phyloP scores from a whole-genome alignment of 2,888 invertebrate genomes.

The Spodoptera picta region DNA sequence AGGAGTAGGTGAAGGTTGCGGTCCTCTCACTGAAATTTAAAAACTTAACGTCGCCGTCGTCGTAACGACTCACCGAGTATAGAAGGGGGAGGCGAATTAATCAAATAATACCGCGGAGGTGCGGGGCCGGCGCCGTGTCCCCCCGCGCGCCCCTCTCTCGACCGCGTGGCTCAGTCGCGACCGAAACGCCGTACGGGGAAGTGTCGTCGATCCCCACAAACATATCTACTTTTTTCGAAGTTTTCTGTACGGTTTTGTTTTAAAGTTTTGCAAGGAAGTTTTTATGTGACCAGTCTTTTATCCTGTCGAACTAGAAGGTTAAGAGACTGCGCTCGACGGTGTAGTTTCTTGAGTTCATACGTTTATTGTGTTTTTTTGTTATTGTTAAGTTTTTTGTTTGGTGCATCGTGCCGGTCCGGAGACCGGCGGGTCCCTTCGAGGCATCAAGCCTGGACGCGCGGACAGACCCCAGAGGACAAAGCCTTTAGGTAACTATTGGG shows the following conservation, averaged over 20 bases:
- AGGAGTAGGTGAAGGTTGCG: conserved; percentile 87
- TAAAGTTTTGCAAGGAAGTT: conserved; percentile 85
- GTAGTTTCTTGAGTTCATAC: conserved; percentile 83
- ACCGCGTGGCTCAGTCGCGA: conserved; percentile 88
- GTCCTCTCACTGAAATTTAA: conserved; percentile 86
- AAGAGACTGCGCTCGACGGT: conserved; percentile 78
- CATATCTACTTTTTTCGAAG: conserved; percentile 87
- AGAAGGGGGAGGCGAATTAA: conserved; percentile 89
- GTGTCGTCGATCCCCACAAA: conserved; percentile 82
- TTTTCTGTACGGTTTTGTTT: conserved; percentile 85
- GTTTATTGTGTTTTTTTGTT: conserved; percentile 87
- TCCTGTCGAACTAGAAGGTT: conserved; percentile 76
- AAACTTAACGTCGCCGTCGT: conserved; percentile 86
- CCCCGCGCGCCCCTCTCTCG: conserved; percentile 70
- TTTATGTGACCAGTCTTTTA: conserved; percentile 80
- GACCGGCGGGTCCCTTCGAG: conserved; percentile 82
- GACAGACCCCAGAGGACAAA: conserved; percentile 82
- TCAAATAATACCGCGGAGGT: conserved; percentile 88
- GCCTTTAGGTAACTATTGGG: conserved; percentile 86
- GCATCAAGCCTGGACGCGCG: conserved; percentile 83
- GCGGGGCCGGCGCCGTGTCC: conserved; percentile 71
- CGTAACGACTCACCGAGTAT: conserved; percentile 87
- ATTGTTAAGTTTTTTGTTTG: conserved; percentile 88
- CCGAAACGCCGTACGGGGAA: conserved; percentile 83
- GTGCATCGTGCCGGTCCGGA: conserved; percentile 87